Percentiles rank a stretch among this genome's conserved stretches.
phyloP scores from a whole-genome alignment of 1,140 invertebrate species.

The Drosophila persimilis region DNA sequence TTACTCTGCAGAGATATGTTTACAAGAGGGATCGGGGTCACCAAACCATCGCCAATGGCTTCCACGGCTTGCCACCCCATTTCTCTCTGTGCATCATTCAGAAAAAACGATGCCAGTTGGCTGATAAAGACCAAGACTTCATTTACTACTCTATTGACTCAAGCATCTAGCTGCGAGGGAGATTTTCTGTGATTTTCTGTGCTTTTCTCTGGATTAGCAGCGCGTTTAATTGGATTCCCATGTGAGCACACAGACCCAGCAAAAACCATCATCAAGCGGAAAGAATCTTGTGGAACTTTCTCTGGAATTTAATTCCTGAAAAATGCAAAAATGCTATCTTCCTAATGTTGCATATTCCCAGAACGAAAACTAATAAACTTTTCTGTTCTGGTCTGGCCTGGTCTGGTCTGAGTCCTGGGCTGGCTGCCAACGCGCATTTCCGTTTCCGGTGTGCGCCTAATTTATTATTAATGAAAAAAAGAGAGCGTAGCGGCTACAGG shows the following conservation, averaged over 20 bases:
- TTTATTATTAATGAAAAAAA: conserved; percentile 48
- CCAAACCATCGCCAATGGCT: too few relatives aligned
- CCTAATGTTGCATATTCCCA: conserved; percentile 27
- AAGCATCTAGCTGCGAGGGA: conserved; percentile 41
- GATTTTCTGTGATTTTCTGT: conserved; percentile 64
- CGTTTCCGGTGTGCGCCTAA: conserved; percentile 47
- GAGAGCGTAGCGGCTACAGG: not conserved
- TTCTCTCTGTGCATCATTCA: conserved; percentile 7
- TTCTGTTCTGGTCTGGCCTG: not conserved
- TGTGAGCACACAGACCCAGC: conserved; percentile 13
- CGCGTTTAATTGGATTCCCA: conserved; percentile 64
- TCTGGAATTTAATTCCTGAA: conserved; percentile 44
- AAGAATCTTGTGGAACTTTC: conserved; percentile 1
- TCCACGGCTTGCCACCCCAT: too few relatives aligned
- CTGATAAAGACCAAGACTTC: conserved; percentile 43
- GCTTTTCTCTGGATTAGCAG: conserved; percentile 61
- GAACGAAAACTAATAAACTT: conserved; percentile 43
- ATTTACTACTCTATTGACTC: conserved; percentile 62
- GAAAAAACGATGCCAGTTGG: conserved; percentile 12
- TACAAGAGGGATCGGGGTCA: too few relatives aligned
- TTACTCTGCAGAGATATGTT: too few relatives aligned
- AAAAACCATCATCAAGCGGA: not conserved
- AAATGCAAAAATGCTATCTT: conserved; percentile 31
- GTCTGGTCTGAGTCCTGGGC: conserved; percentile 9
- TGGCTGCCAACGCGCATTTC: conserved; percentile 44